Percentiles rank a stretch among this genome's conserved stretches.
Conservation (phyloP, 2,888 invertebrate genomes). For the Andrena flavipes region DNA sequence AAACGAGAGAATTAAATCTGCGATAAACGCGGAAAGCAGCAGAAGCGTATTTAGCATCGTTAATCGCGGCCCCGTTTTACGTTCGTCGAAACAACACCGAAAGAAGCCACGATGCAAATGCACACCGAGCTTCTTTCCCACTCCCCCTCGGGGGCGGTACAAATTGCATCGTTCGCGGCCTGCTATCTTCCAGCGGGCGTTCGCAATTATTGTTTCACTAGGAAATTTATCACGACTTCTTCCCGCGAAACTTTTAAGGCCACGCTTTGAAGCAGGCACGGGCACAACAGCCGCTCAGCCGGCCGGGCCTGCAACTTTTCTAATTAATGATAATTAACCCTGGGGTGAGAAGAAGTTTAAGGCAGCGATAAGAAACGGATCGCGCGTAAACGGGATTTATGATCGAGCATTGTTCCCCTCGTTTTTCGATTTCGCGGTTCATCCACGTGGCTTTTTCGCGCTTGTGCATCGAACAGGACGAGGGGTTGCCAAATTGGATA, state of each 20-base stretch:
- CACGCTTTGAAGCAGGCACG: slow-evolving; percentile 27
- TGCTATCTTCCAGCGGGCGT: slow-evolving; percentile 38
- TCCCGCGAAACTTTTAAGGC: slow-evolving; percentile 53
- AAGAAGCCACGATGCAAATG: slow-evolving; percentile 49
- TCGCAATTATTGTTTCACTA: slow-evolving; percentile 67
- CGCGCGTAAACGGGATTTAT: slow-evolving; percentile 74
- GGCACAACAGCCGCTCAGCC: slow-evolving; percentile 12
- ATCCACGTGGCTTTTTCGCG: neutral
- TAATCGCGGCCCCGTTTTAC: slow-evolving; percentile 47
- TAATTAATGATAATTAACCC: slow-evolving; percentile 84
- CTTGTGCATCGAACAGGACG: too few species aligned
- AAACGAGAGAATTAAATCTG: slow-evolving; percentile 31
- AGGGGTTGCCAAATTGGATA: too few species aligned
- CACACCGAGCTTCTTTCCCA: slow-evolving; percentile 16
- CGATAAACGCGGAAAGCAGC: slow-evolving; percentile 21
- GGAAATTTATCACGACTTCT: slow-evolving; percentile 56
- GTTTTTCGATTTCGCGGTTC: neutral
- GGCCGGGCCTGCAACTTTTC: slow-evolving; percentile 78
- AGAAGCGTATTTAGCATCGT: slow-evolving; percentile 49
- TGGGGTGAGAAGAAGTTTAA: slow-evolving; percentile 73
- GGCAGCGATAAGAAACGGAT: slow-evolving; percentile 80
- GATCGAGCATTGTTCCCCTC: slow-evolving; percentile 51
- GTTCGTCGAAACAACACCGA: slow-evolving; percentile 26
- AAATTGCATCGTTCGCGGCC: slow-evolving; percentile 52
- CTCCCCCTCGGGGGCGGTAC: slow-evolving; percentile 12